These are phyloP conservation scores for Drosophila suboccidentalis DNA, from an alignment of 2,888 invertebrate genomes.

Conservation along the genomic window DNA sequence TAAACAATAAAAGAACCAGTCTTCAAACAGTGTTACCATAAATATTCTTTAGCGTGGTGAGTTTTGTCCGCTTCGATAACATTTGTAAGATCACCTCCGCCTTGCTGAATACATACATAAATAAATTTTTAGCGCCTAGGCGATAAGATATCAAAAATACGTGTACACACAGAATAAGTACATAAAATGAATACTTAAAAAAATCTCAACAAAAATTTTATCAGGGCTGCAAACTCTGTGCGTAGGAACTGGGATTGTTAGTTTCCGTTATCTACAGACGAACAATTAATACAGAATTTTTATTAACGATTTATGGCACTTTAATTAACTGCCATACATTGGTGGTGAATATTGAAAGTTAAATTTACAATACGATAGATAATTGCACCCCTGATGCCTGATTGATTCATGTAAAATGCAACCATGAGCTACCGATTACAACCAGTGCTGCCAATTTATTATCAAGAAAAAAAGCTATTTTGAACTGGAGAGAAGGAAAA, in stretches of 20 bases:
- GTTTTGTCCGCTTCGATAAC: not conserved
- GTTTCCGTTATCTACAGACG: not conserved
- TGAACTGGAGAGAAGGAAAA: too few species aligned
- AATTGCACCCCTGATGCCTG: constrained; percentile 8
- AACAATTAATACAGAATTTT: not conserved
- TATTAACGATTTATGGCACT: not conserved
- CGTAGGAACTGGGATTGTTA: not conserved
- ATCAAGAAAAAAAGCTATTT: too few species aligned
- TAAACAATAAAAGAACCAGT: constrained; percentile 34
- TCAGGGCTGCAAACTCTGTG: constrained; percentile 25
- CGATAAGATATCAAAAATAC: not conserved
- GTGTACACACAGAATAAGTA: not conserved
- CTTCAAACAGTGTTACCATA: constrained; percentile 18
- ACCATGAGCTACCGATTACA: constrained; percentile 46
- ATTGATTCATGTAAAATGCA: constrained; percentile 32
- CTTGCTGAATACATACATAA: too few species aligned
- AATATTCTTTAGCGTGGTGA: not conserved
- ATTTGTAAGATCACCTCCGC: not conserved
- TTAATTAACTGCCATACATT: not conserved
- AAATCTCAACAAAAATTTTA: not conserved
- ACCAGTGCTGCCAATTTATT: too few species aligned
- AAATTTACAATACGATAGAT: not conserved
- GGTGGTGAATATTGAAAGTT: not conserved
- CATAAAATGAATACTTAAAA: constrained; percentile 6
- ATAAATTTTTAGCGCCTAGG: not conserved